A percentile compares a stretch with the other conserved stretches of the same genome.
Evolutionary conservation across 2,113 vertebrate genomes (phyloP).

Genomic region (Macheiramphus alcinus): DNA sequence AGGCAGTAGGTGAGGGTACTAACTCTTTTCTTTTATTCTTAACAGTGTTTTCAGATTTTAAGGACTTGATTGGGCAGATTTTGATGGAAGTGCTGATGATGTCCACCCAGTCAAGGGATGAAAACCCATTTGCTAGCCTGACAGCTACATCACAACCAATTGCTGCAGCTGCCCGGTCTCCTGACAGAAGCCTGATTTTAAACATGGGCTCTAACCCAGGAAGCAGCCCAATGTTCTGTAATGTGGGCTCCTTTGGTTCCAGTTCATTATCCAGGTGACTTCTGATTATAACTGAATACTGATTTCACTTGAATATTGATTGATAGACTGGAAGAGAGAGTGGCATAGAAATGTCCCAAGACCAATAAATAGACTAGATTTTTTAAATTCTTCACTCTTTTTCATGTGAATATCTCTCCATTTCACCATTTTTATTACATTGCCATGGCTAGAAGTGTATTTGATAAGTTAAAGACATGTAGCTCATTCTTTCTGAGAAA

Average conservation of each 20-base stretch:
- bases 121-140: conserved; percentile 96
- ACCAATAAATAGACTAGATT: neutral
- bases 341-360: neutral
- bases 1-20: neutral
- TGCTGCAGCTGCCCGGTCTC: conserved; percentile 85
- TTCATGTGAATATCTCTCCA: neutral
- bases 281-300: neutral
- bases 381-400: neutral
- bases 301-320: neutral
- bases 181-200: conserved; percentile 84
- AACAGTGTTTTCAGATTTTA: conserved; percentile 93
- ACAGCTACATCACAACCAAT: conserved; percentile 96
- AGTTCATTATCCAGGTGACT: conserved; percentile 95
- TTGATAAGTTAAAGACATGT: neutral
- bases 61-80: conserved; percentile 97
- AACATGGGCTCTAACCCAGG: conserved; percentile 85
- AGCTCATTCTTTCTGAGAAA: neutral
- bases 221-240: conserved; percentile 89
- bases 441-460: neutral
- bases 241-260: conserved; percentile 86
- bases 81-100: conserved; percentile 99
- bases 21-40: neutral
- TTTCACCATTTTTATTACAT: neutral
- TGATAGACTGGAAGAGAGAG: neutral
- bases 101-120: conserved; percentile 90